Evolutionary conservation across 2,113 vertebrate species (phyloP), one percentile per base, ranked within the genome.

Genomic region (Thamnaconus septentrionalis): DNA sequence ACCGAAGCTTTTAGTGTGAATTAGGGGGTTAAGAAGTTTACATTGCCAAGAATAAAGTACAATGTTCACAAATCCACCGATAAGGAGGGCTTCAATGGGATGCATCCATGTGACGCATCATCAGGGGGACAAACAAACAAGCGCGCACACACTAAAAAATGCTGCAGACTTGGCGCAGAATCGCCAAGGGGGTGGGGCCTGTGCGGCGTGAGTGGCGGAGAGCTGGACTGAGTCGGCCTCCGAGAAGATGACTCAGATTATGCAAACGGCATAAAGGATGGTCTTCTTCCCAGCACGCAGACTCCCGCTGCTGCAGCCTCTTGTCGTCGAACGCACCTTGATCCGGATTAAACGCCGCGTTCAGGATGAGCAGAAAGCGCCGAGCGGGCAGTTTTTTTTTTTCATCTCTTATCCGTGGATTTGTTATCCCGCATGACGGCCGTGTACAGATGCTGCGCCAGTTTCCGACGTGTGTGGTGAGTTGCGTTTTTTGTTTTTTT

Each of bases 241-340:
- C 67, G 70, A 75, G 82, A 85, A 84, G 71, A 77, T 81, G 85
- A 81, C 76, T 80, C 78, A 66, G 73, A 76, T 81, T 70, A 70
- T 77, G 75, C 61, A 41, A 71, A 71, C 70, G 18, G 71, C 82
- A 73, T 64, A 61, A 76, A 69, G 76, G 78, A 81, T 68, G 71
- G 75, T 75, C 76, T 72, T 31, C 18, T 31, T 31, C 18, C 18
- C 18, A 31, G 18, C 18, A 31, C 18, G 18, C 18, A 31, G 18
- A 31, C 18, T 31, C 18, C 18, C 18, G 18, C 18, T 31, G 64
- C 56, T 72, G 65, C 53, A 69, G 63, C 41, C 73, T 58, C 63
- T 54, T 62, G 54, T 56, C 44, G 61, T 18, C 8, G 49, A 41
- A 58, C 61, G 66, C 53, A 56, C 41, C 4, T 63, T 8, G 18